Evolutionary conservation across 2,797 vertebrate genomes (phyloP).

Genomic region (Novumbra hubbsi): DNA sequence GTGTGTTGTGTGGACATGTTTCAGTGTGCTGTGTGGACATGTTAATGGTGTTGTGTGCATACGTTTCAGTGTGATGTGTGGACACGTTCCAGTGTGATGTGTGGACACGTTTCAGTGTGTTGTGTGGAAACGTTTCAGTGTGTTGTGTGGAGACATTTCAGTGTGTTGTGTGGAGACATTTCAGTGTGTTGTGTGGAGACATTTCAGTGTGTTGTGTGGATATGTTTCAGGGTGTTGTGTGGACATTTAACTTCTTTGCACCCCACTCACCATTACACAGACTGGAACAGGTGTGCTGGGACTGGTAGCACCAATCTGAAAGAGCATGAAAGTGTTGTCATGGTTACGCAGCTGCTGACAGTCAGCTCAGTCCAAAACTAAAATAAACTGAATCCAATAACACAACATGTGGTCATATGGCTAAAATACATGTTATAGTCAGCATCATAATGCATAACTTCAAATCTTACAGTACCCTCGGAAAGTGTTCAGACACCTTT

Average conservation of each 20-base stretch:
- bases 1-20: neutral
- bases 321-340: conserved; percentile 9
- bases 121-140: too few relatives aligned
- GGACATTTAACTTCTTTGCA: neutral
- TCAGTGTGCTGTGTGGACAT: neutral
- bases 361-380: neutral
- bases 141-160: too few relatives aligned
- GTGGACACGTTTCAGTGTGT: too few relatives aligned
- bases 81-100: too few relatives aligned
- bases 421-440: neutral
- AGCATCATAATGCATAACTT: too few relatives aligned
- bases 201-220: neutral
- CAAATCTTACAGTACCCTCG: neutral
- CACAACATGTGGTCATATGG: neutral
- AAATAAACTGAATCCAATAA: neutral
- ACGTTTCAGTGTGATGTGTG: too few relatives aligned
- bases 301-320: conserved; percentile 77
- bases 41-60: too few relatives aligned
- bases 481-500: neutral
- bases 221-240: too few relatives aligned
- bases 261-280: conserved; percentile 66
- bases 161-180: neutral
- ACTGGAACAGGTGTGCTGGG: conserved; percentile 62
- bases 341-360: neutral
- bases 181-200: neutral